Conservation (phyloP, 2,797 vertebrate species). For the Myotis daubentonii region DNA sequence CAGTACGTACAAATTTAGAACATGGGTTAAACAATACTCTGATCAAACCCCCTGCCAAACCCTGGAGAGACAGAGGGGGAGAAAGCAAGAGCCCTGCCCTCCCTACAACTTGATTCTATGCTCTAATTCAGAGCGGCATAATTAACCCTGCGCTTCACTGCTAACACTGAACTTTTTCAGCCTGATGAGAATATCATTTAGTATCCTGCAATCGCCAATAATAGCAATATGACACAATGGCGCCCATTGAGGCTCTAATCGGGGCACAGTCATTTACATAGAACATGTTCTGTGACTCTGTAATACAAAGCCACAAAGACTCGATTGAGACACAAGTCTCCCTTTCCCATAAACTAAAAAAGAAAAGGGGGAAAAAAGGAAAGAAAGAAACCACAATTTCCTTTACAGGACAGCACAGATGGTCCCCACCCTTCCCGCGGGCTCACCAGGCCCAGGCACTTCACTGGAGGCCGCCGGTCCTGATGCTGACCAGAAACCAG, state of each 20-base stretch:
- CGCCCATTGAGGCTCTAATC: conserved; percentile 85
- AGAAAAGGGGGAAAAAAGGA: conserved; percentile 63
- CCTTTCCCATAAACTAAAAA: conserved; percentile 84
- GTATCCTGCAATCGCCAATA: conserved; percentile 87
- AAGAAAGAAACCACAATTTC: conserved; percentile 80
- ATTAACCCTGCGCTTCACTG: conserved; percentile 79
- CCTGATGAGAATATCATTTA: conserved; percentile 86
- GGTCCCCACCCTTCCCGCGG: conserved; percentile 78
- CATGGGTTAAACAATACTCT: conserved; percentile 66
- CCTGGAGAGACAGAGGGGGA: conserved; percentile 59
- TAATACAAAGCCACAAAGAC: conserved; percentile 87
- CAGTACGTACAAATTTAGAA: conserved; percentile 76
- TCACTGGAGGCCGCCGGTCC: background rate
- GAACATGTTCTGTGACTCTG: conserved; percentile 87
- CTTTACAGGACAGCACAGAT: conserved; percentile 84
- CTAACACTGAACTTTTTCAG: conserved; percentile 87
- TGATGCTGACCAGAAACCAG: conserved; percentile 14
- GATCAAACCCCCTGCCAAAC: conserved; percentile 49
- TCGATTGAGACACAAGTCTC: conserved; percentile 85
- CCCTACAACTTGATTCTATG: conserved; percentile 80
- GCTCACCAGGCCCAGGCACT: conserved; percentile 29
- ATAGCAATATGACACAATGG: conserved; percentile 88
- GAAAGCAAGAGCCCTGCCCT: conserved; percentile 79
- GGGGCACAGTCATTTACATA: conserved; percentile 87
- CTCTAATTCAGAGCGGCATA: conserved; percentile 84